Evolutionary conservation across 1,140 invertebrate genomes (phyloP).

Genomic region (Apocrypta bakeri): DNA sequence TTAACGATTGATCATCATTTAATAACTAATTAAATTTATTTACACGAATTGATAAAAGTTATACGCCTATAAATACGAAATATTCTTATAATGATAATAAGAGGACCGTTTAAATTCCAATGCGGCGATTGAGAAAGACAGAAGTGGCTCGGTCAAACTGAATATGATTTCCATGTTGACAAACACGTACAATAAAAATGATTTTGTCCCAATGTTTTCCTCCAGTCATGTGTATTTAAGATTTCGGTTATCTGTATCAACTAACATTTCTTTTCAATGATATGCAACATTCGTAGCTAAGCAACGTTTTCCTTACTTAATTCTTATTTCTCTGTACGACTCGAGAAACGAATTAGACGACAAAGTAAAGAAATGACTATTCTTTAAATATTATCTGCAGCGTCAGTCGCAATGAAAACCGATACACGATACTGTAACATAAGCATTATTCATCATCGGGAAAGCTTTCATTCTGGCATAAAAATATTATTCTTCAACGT

Average conservation of each 20-base stretch:
- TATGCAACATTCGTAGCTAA: background rate
- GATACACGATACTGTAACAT: slow-evolving; percentile 10
- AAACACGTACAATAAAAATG: no score
- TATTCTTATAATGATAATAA: background rate
- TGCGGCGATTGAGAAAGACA: no score
- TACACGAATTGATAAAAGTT: background rate
- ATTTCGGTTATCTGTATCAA: background rate
- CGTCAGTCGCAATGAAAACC: slow-evolving; percentile 12
- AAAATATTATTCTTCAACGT: background rate
- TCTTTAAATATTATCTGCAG: slow-evolving; percentile 3
- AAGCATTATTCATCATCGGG: background rate
- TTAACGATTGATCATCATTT: no score
- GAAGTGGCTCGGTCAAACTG: no score
- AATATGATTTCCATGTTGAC: no score
- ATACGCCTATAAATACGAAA: background rate
- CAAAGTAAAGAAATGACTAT: slow-evolving; percentile 15
- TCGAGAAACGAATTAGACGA: background rate
- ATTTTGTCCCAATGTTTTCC: background rate
- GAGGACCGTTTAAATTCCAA: background rate
- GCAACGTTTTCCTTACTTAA: background rate
- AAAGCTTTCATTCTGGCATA: background rate
- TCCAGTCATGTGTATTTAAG: background rate
- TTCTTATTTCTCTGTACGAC: background rate
- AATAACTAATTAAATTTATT: no score
- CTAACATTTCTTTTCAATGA: background rate